Percentiles rank a stretch among this genome's conserved stretches.
These are phyloP conservation scores for Piscicola geometra DNA, from an alignment of 2,888 invertebrate species.

Conservation along the genomic window DNA sequence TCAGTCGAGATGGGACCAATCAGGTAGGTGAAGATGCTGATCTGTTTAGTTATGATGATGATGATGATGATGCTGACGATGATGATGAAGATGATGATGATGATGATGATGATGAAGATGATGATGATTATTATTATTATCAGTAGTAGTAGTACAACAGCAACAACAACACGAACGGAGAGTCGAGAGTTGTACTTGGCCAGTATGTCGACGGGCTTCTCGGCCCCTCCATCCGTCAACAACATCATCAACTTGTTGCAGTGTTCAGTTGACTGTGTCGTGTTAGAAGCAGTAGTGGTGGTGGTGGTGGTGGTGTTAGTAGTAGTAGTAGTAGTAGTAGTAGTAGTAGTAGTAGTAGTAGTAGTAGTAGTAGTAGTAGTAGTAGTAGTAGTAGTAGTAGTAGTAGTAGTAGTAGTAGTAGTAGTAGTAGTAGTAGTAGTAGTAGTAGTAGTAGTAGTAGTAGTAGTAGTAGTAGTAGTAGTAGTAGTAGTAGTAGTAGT, in stretches of 20 bases:
- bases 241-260: constrained; percentile 61
- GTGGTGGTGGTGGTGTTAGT: background rate
- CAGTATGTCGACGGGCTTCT: constrained; percentile 58
- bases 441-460: constrained; percentile 40
- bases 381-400: constrained; percentile 38
- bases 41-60: constrained; percentile 46
- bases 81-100: constrained; percentile 32
- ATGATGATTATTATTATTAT: constrained; percentile 18
- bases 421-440: constrained; percentile 40
- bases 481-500: no score
- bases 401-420: constrained; percentile 39
- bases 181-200: constrained; percentile 52
- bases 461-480: no score
- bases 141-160: no score
- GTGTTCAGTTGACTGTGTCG: constrained; percentile 47
- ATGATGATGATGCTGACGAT: constrained; percentile 35
- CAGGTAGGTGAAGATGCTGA: constrained; percentile 59
- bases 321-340: no score
- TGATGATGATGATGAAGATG: constrained; percentile 34
- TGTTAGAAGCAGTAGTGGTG: background rate
- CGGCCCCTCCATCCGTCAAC: constrained; percentile 61
- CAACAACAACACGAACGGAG: background rate
- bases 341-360: constrained; percentile 39
- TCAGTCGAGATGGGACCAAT: constrained; percentile 59
- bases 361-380: constrained; percentile 40